These are phyloP conservation scores for Parasteatoda lunata DNA, from an alignment of 2,888 invertebrate species.

Conservation along the genomic window DNA sequence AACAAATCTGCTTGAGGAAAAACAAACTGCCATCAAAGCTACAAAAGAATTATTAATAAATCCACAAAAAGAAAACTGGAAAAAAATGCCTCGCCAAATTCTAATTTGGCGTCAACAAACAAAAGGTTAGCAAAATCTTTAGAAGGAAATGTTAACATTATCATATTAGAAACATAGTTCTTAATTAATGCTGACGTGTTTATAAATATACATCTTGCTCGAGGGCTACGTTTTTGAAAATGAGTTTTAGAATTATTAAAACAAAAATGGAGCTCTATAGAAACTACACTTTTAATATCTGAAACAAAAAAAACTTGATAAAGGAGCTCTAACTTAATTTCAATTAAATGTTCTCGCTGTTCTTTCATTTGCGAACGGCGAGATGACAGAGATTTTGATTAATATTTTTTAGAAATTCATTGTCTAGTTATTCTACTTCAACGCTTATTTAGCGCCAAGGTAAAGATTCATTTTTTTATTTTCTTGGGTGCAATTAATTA, in stretches of 20 bases:
- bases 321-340: conserved; percentile 15
- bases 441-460: conserved; percentile 16
- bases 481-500: conserved; percentile 39
- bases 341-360: conserved; percentile 37
- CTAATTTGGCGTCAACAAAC: too few relatives aligned
- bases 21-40: too few relatives aligned
- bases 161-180: background rate
- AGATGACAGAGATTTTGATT: conserved; percentile 33
- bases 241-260: background rate
- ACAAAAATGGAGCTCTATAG: too few relatives aligned
- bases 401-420: conserved; percentile 16
- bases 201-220: background rate
- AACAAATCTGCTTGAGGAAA: too few relatives aligned
- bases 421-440: background rate
- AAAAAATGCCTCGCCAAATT: too few relatives aligned
- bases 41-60: too few relatives aligned
- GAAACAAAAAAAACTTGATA: too few relatives aligned
- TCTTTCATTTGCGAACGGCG: conserved; percentile 27
- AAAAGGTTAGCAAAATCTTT: too few relatives aligned
- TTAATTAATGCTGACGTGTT: conserved; percentile 2
- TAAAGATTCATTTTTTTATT: conserved; percentile 1
- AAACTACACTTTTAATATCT: too few relatives aligned
- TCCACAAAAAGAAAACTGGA: too few relatives aligned
- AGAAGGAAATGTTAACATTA: background rate
- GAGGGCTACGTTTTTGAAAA: background rate